Evolutionary conservation across 37 sponge, comb jelly and placozoan genomes (phyloP).

Genomic region (Haliclona indistincta): DNA sequence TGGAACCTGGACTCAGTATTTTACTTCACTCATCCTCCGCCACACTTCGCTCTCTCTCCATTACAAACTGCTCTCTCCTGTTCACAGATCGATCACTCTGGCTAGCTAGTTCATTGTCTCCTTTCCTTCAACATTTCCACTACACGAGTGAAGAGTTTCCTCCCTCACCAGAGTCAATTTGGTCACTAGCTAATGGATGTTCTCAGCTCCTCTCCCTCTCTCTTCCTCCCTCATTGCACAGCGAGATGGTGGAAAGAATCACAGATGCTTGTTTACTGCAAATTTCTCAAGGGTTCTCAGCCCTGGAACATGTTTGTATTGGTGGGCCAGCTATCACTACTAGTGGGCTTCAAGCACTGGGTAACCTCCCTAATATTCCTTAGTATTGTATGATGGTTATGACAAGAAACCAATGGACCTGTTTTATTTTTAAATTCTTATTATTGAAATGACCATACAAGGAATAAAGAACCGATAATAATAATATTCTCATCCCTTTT

Average conservation of each 20-base stretch:
- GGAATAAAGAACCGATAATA: no score
- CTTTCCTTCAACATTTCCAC: slow-evolving; percentile 14
- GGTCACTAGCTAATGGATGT: slow-evolving; percentile 62
- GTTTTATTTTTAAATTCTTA: no score
- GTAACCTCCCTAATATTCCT: no score
- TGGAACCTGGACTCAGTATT: slow-evolving; percentile 35
- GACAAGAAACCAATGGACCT: no score
- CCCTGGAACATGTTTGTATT: slow-evolving; percentile 20
- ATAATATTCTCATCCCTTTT: no score
- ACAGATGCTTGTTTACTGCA: slow-evolving; percentile 36
- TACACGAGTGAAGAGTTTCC: slow-evolving; percentile 70
- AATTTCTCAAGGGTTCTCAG: slow-evolving; percentile 38
- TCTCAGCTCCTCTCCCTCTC: slow-evolving; percentile 21
- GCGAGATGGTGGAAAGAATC: slow-evolving; percentile 8
- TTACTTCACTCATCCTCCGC: slow-evolving; percentile 4
- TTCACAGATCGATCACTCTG: slow-evolving; percentile 60
- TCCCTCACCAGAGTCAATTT: slow-evolving; percentile 43
- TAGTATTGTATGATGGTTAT: no score
- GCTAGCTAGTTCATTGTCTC: slow-evolving; percentile 46
- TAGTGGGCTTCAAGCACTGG: slow-evolving; percentile 21
- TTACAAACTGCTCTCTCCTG: slow-evolving; percentile 52
- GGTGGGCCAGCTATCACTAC: slow-evolving; percentile 36
- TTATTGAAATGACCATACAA: no score
- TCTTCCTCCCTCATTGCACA: slow-evolving; percentile 22
- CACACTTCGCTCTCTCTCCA: slow-evolving; percentile 12